Evolutionary conservation across 2,888 invertebrate species (phyloP).

Genomic region (Spialia ferax): DNA sequence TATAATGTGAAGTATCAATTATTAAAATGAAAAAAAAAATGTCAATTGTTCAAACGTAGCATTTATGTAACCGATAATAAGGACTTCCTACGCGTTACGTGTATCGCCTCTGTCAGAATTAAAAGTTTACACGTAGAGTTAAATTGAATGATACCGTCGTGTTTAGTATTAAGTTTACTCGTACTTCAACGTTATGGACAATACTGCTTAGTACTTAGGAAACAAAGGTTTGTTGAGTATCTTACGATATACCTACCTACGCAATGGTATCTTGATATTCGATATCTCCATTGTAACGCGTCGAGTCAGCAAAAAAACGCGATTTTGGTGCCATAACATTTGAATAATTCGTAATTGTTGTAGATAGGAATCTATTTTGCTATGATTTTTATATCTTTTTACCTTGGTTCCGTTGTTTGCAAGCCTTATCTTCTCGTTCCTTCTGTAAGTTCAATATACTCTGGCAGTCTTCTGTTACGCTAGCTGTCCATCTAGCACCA

Average conservation of each 20-base stretch:
- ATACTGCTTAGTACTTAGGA: slow-evolving; percentile 55
- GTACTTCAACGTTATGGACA: slow-evolving; percentile 61
- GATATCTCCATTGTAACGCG: slow-evolving; percentile 28
- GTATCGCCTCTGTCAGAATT: slow-evolving; percentile 19
- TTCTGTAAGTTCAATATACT: not conserved
- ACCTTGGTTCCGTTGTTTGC: slow-evolving; percentile 19
- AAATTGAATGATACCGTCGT: slow-evolving; percentile 17
- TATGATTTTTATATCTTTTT: slow-evolving; percentile 53
- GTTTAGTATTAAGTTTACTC: slow-evolving; percentile 60
- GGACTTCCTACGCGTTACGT: slow-evolving; percentile 13
- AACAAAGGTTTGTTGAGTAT: slow-evolving; percentile 31
- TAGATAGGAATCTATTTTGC: slow-evolving; percentile 66
- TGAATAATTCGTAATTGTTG: slow-evolving; percentile 59
- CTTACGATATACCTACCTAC: not conserved
- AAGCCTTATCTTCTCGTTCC: slow-evolving; percentile 4
- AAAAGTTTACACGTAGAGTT: slow-evolving; percentile 20
- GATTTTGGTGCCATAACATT: slow-evolving; percentile 68
- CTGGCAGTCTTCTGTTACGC: not conserved
- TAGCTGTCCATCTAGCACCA: not conserved
- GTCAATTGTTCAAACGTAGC: slow-evolving; percentile 39
- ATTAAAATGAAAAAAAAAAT: slow-evolving; percentile 23
- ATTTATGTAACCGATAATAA: slow-evolving; percentile 18
- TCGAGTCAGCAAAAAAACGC: slow-evolving; percentile 24
- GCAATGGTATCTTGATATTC: slow-evolving; percentile 11
- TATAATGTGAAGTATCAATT: slow-evolving; percentile 20